Conservation (phyloP, 2,888 invertebrate genomes). For the Lithosia quadra region DNA sequence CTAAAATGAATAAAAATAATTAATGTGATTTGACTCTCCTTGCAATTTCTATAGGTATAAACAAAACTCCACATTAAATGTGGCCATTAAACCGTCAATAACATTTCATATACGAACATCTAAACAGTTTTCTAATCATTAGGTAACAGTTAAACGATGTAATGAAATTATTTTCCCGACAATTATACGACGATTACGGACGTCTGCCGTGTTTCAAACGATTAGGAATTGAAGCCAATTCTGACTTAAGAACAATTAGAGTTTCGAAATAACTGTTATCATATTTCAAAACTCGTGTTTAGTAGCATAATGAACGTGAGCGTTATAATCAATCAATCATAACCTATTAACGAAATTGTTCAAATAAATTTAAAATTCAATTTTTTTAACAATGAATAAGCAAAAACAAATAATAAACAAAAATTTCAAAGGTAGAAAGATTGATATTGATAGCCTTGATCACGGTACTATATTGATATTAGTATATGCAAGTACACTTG, state of each 20-base stretch:
- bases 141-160: conserved; percentile 41
- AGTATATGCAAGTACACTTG: too few species aligned
- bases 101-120: too few species aligned
- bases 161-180: conserved; percentile 25
- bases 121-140: conserved; percentile 25
- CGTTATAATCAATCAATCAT: not conserved
- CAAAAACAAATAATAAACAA: too few species aligned
- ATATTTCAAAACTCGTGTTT: not conserved
- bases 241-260: not conserved
- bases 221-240: conserved; percentile 2
- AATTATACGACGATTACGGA: conserved; percentile 32
- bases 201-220: conserved; percentile 13
- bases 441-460: too few species aligned
- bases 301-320: not conserved
- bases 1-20: too few species aligned
- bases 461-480: too few species aligned
- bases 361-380: too few species aligned
- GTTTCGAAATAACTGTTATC: not conserved
- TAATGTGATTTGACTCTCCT: too few species aligned
- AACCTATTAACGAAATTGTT: too few species aligned
- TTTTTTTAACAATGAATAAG: too few species aligned
- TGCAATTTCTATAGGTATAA: not conserved
- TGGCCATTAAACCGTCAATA: too few species aligned
- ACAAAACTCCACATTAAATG: not conserved
- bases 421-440: too few species aligned